phyloP scores from a whole-genome alignment of 2,113 vertebrate species.

The Girardinichthys multiradiatus region DNA sequence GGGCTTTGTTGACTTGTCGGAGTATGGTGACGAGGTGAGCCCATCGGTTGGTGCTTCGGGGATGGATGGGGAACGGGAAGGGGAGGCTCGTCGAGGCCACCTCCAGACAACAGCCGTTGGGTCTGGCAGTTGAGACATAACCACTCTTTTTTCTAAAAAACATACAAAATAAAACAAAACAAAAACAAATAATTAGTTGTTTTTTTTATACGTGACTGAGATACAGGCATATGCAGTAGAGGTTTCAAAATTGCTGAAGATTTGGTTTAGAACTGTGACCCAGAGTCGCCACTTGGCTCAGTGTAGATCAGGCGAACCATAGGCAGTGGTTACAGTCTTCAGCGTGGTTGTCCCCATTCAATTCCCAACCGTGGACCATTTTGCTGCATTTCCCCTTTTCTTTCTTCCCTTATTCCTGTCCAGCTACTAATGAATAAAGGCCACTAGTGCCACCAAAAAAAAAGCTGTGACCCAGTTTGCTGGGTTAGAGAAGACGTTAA shows the following conservation, averaged over 20 bases:
- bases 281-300: too few relatives aligned
- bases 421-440: too few relatives aligned
- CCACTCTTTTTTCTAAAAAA: slow-evolving; percentile 96
- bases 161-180: slow-evolving; percentile 34
- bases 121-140: slow-evolving; percentile 99
- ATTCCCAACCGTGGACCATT: too few relatives aligned
- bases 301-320: too few relatives aligned
- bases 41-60: slow-evolving; percentile 82
- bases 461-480: not conserved
- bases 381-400: too few relatives aligned
- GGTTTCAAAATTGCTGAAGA: not conserved
- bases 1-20: slow-evolving; percentile 72
- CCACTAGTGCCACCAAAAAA: too few relatives aligned
- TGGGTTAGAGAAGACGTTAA: not conserved
- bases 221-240: not conserved
- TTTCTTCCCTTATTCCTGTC: too few relatives aligned
- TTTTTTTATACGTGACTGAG: not conserved
- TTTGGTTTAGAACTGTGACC: not conserved
- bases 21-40: slow-evolving; percentile 82
- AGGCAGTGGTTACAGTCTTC: too few relatives aligned
- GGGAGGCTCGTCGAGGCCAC: slow-evolving; percentile 84
- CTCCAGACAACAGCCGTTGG: slow-evolving; percentile 91
- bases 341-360: too few relatives aligned
- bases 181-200: not conserved
- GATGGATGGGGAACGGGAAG: slow-evolving; percentile 82